phyloP scores from a whole-genome alignment of 2,888 invertebrate genomes.

The Encarsia formosa region DNA sequence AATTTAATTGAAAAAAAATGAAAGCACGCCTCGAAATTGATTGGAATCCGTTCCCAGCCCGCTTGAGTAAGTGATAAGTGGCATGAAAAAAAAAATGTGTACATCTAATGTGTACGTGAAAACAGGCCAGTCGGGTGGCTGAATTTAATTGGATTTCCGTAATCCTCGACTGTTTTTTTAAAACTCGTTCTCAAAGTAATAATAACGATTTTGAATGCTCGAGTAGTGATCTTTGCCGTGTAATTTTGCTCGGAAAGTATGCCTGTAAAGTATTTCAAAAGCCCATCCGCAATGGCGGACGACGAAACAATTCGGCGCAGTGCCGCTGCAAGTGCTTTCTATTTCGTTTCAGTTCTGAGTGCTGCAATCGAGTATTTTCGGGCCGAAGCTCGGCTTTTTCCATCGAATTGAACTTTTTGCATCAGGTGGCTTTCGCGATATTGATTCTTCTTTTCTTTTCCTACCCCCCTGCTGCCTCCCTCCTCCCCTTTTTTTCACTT shows the following conservation, averaged over 20 bases:
- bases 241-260: constrained; percentile 5
- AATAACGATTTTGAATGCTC: neutral
- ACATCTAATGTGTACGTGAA: too few relatives aligned
- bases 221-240: neutral
- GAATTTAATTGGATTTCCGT: constrained; percentile 7
- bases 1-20: neutral
- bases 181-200: too few relatives aligned
- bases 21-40: too few relatives aligned
- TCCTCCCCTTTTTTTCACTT: neutral
- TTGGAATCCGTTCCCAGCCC: too few relatives aligned
- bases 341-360: constrained; percentile 2
- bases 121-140: too few relatives aligned
- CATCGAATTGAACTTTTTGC: constrained; percentile 10
- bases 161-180: neutral
- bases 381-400: constrained; percentile 7
- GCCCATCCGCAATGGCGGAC: neutral
- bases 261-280: constrained; percentile 13
- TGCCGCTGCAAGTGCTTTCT: neutral
- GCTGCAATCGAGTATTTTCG: neutral
- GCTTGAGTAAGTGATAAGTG: too few relatives aligned
- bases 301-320: constrained; percentile 12
- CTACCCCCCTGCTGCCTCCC: neutral
- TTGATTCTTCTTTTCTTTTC: constrained; percentile 2
- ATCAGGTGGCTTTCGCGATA: constrained; percentile 9
- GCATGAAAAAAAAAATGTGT: too few relatives aligned